A percentile compares a stretch with the other conserved stretches of the same genome.
These are phyloP conservation scores for Cataglyphis livida DNA, from an alignment of 2,888 invertebrate genomes.

Conservation along the genomic window DNA sequence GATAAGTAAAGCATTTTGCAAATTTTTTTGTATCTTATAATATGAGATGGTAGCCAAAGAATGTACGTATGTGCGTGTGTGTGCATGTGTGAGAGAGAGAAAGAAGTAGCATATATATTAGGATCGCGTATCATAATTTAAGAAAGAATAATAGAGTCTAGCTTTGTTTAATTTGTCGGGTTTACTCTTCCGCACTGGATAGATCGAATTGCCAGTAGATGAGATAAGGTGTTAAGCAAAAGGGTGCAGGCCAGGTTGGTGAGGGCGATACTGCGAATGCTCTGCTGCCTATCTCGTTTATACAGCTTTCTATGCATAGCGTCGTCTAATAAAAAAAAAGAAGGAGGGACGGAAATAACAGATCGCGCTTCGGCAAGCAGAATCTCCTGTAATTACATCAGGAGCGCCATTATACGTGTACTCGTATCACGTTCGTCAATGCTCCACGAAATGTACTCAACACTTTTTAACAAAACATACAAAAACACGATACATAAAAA, in stretches of 20 bases:
- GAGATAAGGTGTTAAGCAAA: slow-evolving; percentile 61
- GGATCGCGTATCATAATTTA: slow-evolving; percentile 1
- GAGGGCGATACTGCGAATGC: slow-evolving; percentile 48
- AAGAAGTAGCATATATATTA: neutral
- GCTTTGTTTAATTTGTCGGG: slow-evolving; percentile 30
- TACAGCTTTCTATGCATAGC: slow-evolving; percentile 60
- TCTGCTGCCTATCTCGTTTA: slow-evolving; percentile 66
- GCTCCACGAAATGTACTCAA: slow-evolving; percentile 22
- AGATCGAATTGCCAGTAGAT: slow-evolving; percentile 53
- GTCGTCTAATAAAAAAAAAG: slow-evolving; percentile 52
- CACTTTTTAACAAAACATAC: neutral
- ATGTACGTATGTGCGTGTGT: neutral
- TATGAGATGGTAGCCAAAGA: neutral
- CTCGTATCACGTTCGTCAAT: slow-evolving; percentile 57
- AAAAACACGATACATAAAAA: neutral
- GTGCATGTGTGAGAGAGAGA: neutral
- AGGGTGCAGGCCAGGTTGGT: slow-evolving; percentile 17
- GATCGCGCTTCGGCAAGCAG: slow-evolving; percentile 62
- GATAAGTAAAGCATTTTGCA: neutral
- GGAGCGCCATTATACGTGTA: slow-evolving; percentile 35
- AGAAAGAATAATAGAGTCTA: slow-evolving; percentile 23
- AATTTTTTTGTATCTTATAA: neutral
- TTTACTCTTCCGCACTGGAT: slow-evolving; percentile 43
- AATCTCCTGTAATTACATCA: slow-evolving; percentile 57
- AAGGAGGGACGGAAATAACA: slow-evolving; percentile 57